Percentiles rank a stretch among this genome's conserved stretches.
Conservation (phyloP, 1,140 invertebrate species). For the Carposina sasakii region DNA sequence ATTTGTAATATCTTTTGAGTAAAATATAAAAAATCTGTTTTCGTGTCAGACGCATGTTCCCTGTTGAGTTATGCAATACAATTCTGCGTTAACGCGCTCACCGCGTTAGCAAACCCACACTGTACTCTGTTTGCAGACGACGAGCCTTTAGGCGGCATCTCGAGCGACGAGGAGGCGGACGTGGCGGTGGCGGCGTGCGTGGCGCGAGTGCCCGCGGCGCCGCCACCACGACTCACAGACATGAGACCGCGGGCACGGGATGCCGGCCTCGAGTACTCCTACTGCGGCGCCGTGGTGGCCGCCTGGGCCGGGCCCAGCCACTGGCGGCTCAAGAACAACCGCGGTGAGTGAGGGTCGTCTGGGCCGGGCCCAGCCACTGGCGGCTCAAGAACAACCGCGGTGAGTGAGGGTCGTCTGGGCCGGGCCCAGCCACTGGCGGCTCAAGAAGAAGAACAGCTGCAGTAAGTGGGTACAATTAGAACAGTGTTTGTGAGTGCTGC, state of each 20-base stretch:
- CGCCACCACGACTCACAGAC: slow-evolving; percentile 47
- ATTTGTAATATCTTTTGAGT: no score
- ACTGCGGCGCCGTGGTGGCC: slow-evolving; percentile 72
- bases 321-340: slow-evolving; percentile 79
- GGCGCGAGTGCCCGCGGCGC: slow-evolving; percentile 39
- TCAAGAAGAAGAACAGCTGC: slow-evolving; percentile 75
- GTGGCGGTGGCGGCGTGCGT: slow-evolving; percentile 54
- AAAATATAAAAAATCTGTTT: no score
- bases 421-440: slow-evolving; percentile 83
- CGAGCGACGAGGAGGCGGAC: slow-evolving; percentile 67
- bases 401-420: slow-evolving; percentile 79
- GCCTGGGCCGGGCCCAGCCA: slow-evolving; percentile 85
- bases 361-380: slow-evolving; percentile 86
- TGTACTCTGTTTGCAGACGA: no score
- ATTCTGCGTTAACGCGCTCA: no score
- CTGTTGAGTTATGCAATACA: no score
- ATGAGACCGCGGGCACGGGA: slow-evolving; percentile 53
- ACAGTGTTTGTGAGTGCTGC: no score
- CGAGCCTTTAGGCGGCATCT: slow-evolving; percentile 54
- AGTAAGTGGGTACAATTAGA: no score
- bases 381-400: slow-evolving; percentile 74
- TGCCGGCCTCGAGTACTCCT: slow-evolving; percentile 80
- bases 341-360: slow-evolving; percentile 73
- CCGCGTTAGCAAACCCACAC: no score
- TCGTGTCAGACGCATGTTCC: no score